phyloP scores from a whole-genome alignment of 2,888 invertebrate species.

The Cremastobaeus sp. region DNA sequence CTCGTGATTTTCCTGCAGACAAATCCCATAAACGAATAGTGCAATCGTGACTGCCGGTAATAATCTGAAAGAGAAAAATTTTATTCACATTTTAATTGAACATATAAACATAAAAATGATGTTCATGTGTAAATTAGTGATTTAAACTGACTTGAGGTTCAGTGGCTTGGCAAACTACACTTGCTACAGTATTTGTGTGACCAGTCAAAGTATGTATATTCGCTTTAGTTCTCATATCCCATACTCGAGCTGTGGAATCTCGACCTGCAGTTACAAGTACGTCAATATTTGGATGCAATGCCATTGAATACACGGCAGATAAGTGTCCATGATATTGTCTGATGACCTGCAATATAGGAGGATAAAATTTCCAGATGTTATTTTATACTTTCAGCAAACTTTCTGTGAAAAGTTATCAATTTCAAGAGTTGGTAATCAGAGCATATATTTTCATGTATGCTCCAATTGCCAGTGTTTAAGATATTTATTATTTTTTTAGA shows the following conservation, averaged over 20 bases:
- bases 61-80: no score
- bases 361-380: background rate
- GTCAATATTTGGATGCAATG: constrained; percentile 97
- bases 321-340: constrained; percentile 99
- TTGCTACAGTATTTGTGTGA: constrained; percentile 98
- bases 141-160: constrained; percentile 89
- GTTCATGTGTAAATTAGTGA: no score
- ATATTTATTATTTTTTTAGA: no score
- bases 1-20: constrained; percentile 95
- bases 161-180: constrained; percentile 93
- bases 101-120: no score
- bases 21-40: constrained; percentile 99
- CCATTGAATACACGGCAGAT: constrained; percentile 95
- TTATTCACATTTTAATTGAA: background rate
- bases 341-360: constrained; percentile 84
- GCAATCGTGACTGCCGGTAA: constrained; percentile 96
- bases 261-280: constrained; percentile 95
- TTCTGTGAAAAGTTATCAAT: no score
- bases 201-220: constrained; percentile 97
- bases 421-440: no score
- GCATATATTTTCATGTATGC: no score
- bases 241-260: constrained; percentile 97
- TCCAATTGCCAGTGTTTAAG: background rate
- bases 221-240: constrained; percentile 99
- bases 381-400: no score